Evolutionary conservation across 2,113 vertebrate genomes (phyloP).

Genomic region (Rhinopomastus cyanomelas): DNA sequence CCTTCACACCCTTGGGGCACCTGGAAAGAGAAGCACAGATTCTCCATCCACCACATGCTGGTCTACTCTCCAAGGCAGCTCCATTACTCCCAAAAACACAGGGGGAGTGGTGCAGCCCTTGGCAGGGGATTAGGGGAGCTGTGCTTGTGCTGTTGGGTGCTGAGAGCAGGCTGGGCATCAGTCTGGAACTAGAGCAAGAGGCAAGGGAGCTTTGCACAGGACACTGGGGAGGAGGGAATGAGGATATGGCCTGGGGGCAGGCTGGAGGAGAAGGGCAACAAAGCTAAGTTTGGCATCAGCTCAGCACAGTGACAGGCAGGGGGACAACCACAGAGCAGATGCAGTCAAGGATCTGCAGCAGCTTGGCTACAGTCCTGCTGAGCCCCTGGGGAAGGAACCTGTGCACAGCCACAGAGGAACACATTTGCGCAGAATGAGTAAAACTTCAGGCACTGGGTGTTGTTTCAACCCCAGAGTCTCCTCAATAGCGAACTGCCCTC

Average conservation of each 20-base stretch:
- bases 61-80: not conserved
- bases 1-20: not conserved
- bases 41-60: not conserved
- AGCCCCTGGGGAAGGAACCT: not conserved
- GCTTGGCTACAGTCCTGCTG: not conserved
- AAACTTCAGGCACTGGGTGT: not conserved
- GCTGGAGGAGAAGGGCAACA: not conserved
- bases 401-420: not conserved
- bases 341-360: not conserved
- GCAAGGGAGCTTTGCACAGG: not conserved
- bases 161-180: no score
- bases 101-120: not conserved
- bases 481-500: conserved; percentile 14
- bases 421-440: not conserved
- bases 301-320: not conserved
- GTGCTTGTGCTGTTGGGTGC: not conserved
- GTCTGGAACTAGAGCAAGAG: not conserved
- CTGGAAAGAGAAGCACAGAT: not conserved
- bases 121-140: not conserved
- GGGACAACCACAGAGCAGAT: not conserved
- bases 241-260: not conserved
- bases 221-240: not conserved
- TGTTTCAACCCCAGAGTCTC: conserved; percentile 28
- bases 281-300: not conserved
- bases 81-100: not conserved